Evolutionary conservation across 2,888 invertebrate species (phyloP).

Genomic region (Plagodis pulveraria): DNA sequence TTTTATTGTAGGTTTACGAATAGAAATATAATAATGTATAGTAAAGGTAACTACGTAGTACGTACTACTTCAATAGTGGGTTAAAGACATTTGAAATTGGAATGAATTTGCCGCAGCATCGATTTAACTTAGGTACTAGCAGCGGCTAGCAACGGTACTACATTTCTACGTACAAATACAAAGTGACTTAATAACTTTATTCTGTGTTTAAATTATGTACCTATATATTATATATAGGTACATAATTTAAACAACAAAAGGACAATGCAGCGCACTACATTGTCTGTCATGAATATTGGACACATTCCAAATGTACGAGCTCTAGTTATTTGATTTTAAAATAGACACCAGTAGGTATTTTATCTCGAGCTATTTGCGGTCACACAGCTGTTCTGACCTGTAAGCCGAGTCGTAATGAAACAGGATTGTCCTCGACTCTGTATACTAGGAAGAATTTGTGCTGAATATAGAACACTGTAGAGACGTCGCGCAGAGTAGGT

Average conservation of each 20-base stretch:
- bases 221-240: too few species aligned
- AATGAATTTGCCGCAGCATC: too few species aligned
- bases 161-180: not conserved
- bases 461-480: slow-evolving; percentile 15
- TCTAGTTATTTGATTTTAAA: slow-evolving; percentile 70
- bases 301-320: slow-evolving; percentile 72
- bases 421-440: slow-evolving; percentile 17
- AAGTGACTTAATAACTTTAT: too few species aligned
- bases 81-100: too few species aligned
- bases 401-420: slow-evolving; percentile 44
- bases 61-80: too few species aligned
- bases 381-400: slow-evolving; percentile 58
- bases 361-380: slow-evolving; percentile 66
- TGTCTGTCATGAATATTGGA: slow-evolving; percentile 66
- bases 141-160: not conserved
- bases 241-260: slow-evolving; percentile 44
- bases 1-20: not conserved
- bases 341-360: slow-evolving; percentile 69
- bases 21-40: too few species aligned
- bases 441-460: slow-evolving; percentile 19
- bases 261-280: slow-evolving; percentile 48
- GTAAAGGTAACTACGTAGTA: too few species aligned
- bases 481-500: not conserved
- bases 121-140: not conserved
- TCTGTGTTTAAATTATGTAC: too few species aligned